These are phyloP conservation scores for Phylloscopus trochilus DNA, from an alignment of 2,113 vertebrate genomes.

Conservation along the genomic window DNA sequence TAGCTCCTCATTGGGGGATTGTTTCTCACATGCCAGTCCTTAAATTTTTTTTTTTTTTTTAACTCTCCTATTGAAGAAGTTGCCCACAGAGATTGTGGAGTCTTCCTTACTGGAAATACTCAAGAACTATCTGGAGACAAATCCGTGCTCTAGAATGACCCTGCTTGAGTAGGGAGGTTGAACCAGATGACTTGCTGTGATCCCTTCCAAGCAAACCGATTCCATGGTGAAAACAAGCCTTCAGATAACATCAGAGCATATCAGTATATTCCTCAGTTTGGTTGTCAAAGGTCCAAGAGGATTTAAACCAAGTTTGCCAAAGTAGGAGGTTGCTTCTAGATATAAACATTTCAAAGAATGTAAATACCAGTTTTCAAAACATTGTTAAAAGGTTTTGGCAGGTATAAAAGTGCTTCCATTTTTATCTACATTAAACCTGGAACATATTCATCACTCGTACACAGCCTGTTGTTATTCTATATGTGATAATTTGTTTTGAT, in stretches of 20 bases:
- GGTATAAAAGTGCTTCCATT: slow-evolving; percentile 10
- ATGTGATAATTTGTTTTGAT: not conserved
- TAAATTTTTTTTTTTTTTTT: not conserved
- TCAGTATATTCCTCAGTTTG: fast-evolving
- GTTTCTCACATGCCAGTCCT: not conserved
- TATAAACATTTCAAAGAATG: not conserved
- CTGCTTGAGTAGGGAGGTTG: not conserved
- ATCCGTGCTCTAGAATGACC: not conserved
- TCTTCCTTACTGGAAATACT: not conserved
- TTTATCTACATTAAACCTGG: not conserved
- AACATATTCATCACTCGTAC: slow-evolving; percentile 3
- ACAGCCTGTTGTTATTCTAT: not conserved
- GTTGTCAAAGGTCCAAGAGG: not conserved
- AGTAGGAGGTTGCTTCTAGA: not conserved
- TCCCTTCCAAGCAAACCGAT: not conserved
- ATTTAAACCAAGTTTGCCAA: slow-evolving; percentile 6
- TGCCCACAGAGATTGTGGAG: not conserved
- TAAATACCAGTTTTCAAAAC: not conserved
- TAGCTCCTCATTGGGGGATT: not conserved
- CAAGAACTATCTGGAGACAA: not conserved
- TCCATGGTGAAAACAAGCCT: not conserved
- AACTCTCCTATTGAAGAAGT: not conserved
- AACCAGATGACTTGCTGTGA: not conserved
- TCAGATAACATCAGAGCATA: not conserved
- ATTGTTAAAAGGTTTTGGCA: not conserved